Conservation (phyloP, 1,140 invertebrate species). For the Metopolophium dirhodum region DNA sequence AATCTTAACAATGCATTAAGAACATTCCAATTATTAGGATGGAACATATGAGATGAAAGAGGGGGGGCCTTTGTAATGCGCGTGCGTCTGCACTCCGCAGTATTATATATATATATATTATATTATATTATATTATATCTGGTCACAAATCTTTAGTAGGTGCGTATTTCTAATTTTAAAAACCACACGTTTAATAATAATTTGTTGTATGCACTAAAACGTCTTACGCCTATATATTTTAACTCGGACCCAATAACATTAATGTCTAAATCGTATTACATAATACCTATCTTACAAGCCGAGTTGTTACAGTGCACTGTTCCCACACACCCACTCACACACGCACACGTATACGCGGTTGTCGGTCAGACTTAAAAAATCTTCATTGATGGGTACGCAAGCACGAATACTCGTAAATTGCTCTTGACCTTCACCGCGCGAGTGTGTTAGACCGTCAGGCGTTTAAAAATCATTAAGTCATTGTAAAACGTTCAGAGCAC, state of each 20-base stretch:
- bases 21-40: neutral
- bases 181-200: neutral
- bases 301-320: slow-evolving; percentile 18
- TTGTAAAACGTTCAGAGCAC: neutral
- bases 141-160: neutral
- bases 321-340: neutral
- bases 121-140: neutral
- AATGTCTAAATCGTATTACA: neutral
- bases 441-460: neutral
- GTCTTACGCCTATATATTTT: neutral
- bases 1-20: neutral
- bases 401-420: slow-evolving; percentile 35
- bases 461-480: slow-evolving; percentile 1
- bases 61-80: neutral
- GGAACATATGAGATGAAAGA: neutral
- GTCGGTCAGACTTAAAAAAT: slow-evolving; percentile 13
- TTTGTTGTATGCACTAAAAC: neutral
- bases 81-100: neutral
- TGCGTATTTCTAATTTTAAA: neutral
- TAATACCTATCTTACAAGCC: neutral
- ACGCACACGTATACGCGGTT: neutral
- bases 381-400: slow-evolving; percentile 35
- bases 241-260: neutral
- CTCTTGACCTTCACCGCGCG: slow-evolving; percentile 31
- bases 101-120: neutral